Evolutionary conservation across 2,797 vertebrate species (phyloP).

Genomic region (Neostethus bicornis): DNA sequence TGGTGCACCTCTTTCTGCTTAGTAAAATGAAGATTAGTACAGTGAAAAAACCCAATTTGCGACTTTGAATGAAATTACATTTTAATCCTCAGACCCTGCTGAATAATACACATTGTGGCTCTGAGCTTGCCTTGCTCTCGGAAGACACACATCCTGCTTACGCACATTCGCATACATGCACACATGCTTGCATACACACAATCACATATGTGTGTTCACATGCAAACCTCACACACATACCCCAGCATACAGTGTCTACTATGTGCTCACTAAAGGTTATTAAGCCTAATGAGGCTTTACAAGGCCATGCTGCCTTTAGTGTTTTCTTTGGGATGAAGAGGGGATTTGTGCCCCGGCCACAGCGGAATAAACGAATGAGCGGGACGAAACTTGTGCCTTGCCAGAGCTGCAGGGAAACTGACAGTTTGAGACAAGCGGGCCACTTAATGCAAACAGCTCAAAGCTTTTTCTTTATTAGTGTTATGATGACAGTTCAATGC

Average conservation of each 20-base stretch:
- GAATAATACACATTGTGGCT: conserved; percentile 77
- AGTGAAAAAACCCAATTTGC: conserved; percentile 80
- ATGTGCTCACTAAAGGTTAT: conserved; percentile 67
- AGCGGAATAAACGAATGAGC: conserved; percentile 60
- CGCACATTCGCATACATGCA: not conserved
- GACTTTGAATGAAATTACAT: conserved; percentile 82
- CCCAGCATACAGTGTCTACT: conserved; percentile 34
- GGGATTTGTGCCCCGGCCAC: conserved; percentile 65
- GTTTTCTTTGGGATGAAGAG: conserved; percentile 67
- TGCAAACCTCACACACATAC: conserved; percentile 24
- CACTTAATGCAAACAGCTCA: conserved; percentile 75
- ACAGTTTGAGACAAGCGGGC: conserved; percentile 62
- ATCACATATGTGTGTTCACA: not conserved
- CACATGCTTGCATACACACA: not conserved
- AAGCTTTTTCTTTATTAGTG: conserved; percentile 71
- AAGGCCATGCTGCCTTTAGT: conserved; percentile 61
- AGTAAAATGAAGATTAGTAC: conserved; percentile 80
- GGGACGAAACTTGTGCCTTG: conserved; percentile 48
- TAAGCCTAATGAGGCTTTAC: conserved; percentile 78
- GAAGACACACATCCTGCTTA: conserved; percentile 39
- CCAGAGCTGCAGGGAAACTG: conserved; percentile 53
- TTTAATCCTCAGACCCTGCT: conserved; percentile 78
- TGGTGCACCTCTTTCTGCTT: conserved; percentile 73
- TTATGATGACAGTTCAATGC: conserved; percentile 65
- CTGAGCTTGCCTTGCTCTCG: conserved; percentile 58